These are phyloP conservation scores for Ammospiza nelsoni DNA, from an alignment of 2,113 vertebrate genomes.

Conservation along the genomic window DNA sequence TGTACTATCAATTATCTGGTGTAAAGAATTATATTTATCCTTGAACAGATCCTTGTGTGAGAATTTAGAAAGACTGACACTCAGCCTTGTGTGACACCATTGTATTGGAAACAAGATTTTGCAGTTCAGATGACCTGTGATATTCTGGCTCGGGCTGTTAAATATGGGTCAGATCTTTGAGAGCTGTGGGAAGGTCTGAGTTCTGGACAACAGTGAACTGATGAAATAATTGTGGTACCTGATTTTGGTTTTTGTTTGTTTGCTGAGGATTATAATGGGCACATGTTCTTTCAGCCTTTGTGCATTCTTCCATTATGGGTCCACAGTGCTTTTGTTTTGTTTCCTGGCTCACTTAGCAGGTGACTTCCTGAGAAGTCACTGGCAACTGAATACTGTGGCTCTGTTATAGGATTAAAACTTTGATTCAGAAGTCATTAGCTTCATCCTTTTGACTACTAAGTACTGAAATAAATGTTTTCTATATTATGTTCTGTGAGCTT, in stretches of 20 bases:
- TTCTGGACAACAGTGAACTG: background rate
- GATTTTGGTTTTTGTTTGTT: background rate
- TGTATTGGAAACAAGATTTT: background rate
- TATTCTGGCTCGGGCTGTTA: background rate
- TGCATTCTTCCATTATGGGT: background rate
- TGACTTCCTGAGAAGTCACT: background rate
- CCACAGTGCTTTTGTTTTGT: rapidly evolving
- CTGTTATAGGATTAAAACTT: background rate
- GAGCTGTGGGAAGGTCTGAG: background rate
- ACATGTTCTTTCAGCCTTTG: background rate
- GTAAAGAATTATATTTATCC: background rate
- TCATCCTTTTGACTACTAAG: slow-evolving; percentile 20
- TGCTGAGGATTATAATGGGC: background rate
- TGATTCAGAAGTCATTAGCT: background rate
- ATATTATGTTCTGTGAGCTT: background rate
- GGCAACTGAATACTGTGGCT: background rate
- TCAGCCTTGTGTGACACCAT: background rate
- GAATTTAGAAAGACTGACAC: background rate
- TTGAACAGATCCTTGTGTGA: background rate
- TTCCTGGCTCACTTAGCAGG: background rate
- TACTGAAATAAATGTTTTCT: slow-evolving; percentile 6
- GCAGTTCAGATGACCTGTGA: background rate
- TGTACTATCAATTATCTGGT: background rate
- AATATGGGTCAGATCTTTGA: background rate
- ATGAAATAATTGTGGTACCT: background rate